Evolutionary conservation across 1,140 invertebrate species (phyloP), one percentile per base, ranked within the genome.

Genomic region (Propsilocerus akamusi): DNA sequence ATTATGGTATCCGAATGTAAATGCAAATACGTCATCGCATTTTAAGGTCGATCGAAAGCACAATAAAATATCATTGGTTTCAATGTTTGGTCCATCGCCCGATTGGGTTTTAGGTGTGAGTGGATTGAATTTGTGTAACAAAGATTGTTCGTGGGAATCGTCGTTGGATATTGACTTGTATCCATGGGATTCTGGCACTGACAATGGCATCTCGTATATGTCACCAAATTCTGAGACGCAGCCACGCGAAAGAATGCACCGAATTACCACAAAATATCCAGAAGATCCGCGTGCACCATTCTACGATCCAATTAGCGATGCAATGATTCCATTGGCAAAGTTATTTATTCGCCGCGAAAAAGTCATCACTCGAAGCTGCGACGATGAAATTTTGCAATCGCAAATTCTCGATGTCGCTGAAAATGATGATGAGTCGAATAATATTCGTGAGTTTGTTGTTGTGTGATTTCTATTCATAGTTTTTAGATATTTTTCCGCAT

Each of bases 171-270:
- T 97, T 49, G 86, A 95, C 68, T 66, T 97, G 6, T 92, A 82
- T 64, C 92, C 92, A 1, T 96, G 86, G 76, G 93, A 97, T 68
- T 90, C 91, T 23, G 93, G 93, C 10, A 95, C 90, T 1, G 91
- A 96, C 61, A 86, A 79, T 60, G 93, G 94, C 5, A 76, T 90
- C n/a, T 79, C 81, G 6, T 97, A 97, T 61, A 86, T 92, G 78
- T 89, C 87, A 0, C 79, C 81, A 0, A 94, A 95, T 59, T 67
- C 77, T 0, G 84, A 90, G 53, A 91, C 91, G 0, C 71, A 76
- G 12, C 94, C 94, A 0, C 78, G 80, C 25, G 88, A 96, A 65
- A 78, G 80, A 54, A 95, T 97, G 70, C 80, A 80, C 54, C 75
- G 78, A 23, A 95, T 98, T 50, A 95, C 87, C 0, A 83, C 82